Evolutionary conservation across 1,140 invertebrate species (phyloP), one percentile per base, ranked within the genome.

Genomic region (Aphaenogaster ashmeadi): DNA sequence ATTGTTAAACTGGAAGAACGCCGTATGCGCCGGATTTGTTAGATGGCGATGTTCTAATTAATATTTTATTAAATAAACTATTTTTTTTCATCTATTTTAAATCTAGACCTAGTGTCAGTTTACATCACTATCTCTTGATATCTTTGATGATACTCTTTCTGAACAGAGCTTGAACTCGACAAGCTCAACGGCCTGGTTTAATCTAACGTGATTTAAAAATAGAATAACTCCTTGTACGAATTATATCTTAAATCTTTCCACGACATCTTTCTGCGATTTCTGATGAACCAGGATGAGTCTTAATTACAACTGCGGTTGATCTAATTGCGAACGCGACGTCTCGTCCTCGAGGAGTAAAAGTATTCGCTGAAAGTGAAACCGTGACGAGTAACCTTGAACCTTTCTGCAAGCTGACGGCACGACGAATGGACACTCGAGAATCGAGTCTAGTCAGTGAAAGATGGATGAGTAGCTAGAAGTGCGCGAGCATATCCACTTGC

Each of bases 391-490:
- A 87, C 44, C 87, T 69, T 91, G 79, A 91, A 85, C 86, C 78
- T 71, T 69, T 60, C 21, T 50, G 11, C 75, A 64, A 69, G 66
- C 38, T 33, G 56, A 27, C 50, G 64, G 47, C 21, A 81, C 78
- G 88, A 72, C 41, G 83, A 89, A 83, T 41, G 75, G 64, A 90
- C 50, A 81, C 81, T 50, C 81, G 86, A 88, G 77, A 75, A 85
- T 84, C 52, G 90, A 38, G 75, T 88, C 69, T 87, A 56, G 79
- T 54, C 62, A 7, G 89, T 84, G 69, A 84, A 91, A 81, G 90
- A 90, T 90, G 77, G 87, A 91, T 90, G 89, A 90, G 77, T 71
- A 78, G 86, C 52, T 62, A 75, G 79, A 88, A 84, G 83, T 88
- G 58, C 84, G 87, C 80, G 69, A 41, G 56, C 60, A 71, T 44